Conservation (phyloP, 2,888 invertebrate species). For the Polydrusus tereticollis region DNA sequence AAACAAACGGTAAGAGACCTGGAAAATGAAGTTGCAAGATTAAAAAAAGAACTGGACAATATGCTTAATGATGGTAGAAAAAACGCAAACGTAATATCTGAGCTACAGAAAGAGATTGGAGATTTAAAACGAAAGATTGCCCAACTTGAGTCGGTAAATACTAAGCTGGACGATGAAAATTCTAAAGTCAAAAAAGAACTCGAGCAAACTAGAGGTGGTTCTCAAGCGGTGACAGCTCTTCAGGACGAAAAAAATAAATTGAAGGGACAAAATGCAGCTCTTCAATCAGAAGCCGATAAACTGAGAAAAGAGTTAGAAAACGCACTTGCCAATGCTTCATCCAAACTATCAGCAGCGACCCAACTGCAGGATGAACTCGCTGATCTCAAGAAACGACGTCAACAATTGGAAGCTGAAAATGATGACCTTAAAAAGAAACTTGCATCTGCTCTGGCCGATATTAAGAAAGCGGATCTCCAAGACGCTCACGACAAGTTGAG, state of each 20-base stretch:
- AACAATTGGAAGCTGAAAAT: constrained; percentile 47
- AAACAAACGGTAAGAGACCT: constrained; percentile 49
- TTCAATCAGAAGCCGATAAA: constrained; percentile 45
- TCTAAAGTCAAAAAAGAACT: constrained; percentile 50
- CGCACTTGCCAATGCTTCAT: constrained; percentile 17
- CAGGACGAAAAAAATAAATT: constrained; percentile 52
- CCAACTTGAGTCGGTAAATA: constrained; percentile 42
- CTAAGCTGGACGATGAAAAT: constrained; percentile 51
- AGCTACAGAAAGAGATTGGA: constrained; percentile 47
- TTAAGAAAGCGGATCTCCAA: constrained; percentile 38
- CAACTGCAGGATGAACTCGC: constrained; percentile 47
- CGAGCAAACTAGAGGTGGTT: constrained; percentile 40
- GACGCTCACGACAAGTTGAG: constrained; percentile 42
- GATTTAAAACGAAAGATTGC: constrained; percentile 42
- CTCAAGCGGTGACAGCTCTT: constrained; percentile 33
- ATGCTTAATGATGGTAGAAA: constrained; percentile 49
- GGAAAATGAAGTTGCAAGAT: constrained; percentile 50
- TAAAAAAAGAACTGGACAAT: constrained; percentile 54
- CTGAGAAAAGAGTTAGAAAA: constrained; percentile 42
- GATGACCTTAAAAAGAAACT: constrained; percentile 40
- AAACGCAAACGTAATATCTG: constrained; percentile 40
- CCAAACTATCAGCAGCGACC: constrained; percentile 15
- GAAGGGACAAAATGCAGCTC: constrained; percentile 47
- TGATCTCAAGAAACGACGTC: constrained; percentile 46
- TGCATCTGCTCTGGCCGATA: constrained; percentile 7